These are phyloP conservation scores for Caenorhabditis latens DNA, from an alignment of 1,140 invertebrate genomes.

Conservation along the genomic window DNA sequence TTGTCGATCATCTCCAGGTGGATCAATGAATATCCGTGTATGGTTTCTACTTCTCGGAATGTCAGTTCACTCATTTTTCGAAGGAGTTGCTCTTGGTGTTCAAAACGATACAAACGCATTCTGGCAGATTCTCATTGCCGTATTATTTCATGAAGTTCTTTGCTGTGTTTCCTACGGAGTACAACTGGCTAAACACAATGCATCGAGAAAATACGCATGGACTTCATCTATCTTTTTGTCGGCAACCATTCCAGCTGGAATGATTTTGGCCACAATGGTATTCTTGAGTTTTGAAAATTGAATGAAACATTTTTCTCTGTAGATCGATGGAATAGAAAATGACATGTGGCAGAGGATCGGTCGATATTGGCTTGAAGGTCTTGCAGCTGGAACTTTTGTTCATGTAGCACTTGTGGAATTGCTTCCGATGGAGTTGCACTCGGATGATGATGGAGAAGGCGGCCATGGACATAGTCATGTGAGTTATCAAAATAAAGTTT, in stretches of 20 bases:
- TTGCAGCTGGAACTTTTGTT: constrained; percentile 79
- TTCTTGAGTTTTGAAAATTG: constrained; percentile 63
- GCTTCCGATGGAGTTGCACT: constrained; percentile 74
- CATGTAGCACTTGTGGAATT: constrained; percentile 79
- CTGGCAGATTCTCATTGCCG: constrained; percentile 78
- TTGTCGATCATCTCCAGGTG: constrained; percentile 69
- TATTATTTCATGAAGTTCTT: constrained; percentile 78
- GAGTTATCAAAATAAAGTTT: not conserved
- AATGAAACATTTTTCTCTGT: not conserved
- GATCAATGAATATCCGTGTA: constrained; percentile 71
- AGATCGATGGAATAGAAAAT: constrained; percentile 59
- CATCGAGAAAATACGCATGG: constrained; percentile 70
- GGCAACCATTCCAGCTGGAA: constrained; percentile 78
- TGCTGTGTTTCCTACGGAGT: constrained; percentile 79
- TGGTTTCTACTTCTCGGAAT: constrained; percentile 78
- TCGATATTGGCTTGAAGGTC: constrained; percentile 77
- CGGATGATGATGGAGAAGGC: constrained; percentile 3
- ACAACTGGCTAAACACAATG: constrained; percentile 75
- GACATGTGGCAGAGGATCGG: constrained; percentile 58
- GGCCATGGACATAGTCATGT: constrained; percentile 63
- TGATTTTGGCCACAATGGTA: constrained; percentile 77
- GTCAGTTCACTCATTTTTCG: constrained; percentile 79
- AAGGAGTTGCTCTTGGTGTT: constrained; percentile 79
- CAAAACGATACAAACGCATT: constrained; percentile 72
- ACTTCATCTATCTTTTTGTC: constrained; percentile 75